A percentile compares a stretch with the other conserved stretches of the same genome.
phyloP scores from a whole-genome alignment of 2,113 vertebrate species.

The Limanda limanda region DNA sequence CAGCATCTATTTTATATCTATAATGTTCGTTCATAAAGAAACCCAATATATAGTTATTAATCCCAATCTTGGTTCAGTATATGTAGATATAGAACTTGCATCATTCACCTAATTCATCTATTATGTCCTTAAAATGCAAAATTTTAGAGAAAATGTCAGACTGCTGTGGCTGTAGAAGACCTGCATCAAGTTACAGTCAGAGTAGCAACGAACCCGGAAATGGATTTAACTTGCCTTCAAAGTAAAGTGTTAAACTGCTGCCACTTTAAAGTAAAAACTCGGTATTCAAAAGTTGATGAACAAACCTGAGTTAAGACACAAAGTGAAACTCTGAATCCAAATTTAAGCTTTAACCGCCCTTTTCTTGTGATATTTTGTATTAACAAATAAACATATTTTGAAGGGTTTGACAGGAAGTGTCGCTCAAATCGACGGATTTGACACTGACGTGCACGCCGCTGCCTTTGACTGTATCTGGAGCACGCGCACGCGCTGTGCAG shows the following conservation, averaged over 20 bases:
- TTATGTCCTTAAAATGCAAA: neutral
- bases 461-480: neutral
- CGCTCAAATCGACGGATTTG: neutral
- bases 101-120: neutral
- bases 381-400: neutral
- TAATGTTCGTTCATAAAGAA: too few species aligned
- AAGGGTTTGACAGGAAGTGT: conserved; percentile 41
- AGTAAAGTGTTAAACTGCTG: conserved; percentile 16
- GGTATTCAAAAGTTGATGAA: neutral
- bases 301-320: neutral
- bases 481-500: conserved; percentile 17
- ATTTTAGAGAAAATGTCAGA: neutral
- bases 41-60: too few species aligned
- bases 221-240: neutral
- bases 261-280: too few species aligned
- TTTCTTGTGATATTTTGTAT: neutral
- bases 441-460: conserved; percentile 16
- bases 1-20: too few species aligned
- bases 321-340: neutral
- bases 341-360: neutral
- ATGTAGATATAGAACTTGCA: too few species aligned
- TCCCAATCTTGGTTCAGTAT: too few species aligned
- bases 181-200: neutral
- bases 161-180: neutral
- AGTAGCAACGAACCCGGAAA: conserved; percentile 27